phyloP scores from a whole-genome alignment of 2,113 vertebrate genomes.

The Todiramphus saurophagus region DNA sequence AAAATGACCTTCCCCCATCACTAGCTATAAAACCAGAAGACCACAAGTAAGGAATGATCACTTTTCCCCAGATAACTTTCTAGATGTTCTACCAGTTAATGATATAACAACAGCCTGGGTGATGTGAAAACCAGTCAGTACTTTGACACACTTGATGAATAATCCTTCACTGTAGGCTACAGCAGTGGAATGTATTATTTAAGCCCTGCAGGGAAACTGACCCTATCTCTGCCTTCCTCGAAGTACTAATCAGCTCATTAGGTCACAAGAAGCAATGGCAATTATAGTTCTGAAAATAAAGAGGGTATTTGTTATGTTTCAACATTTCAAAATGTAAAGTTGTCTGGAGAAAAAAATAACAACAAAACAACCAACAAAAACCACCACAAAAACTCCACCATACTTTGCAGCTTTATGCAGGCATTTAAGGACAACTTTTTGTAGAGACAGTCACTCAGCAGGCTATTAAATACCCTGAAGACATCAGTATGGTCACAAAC shows the following conservation, averaged over 20 bases:
- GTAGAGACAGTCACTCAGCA: neutral
- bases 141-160: neutral
- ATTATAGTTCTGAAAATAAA: neutral
- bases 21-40: neutral
- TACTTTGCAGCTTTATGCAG: neutral
- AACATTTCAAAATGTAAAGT: neutral
- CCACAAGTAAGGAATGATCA: neutral
- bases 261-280: neutral
- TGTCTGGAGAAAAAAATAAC: neutral
- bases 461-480: neutral
- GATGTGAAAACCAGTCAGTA: neutral
- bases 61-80: neutral
- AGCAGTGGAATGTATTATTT: neutral
- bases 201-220: neutral
- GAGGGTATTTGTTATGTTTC: neutral
- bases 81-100: neutral
- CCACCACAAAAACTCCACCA: too few species aligned
- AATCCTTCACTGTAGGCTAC: neutral
- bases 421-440: neutral
- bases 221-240: neutral
- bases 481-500: neutral
- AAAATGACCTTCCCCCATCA: neutral
- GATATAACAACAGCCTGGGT: neutral
- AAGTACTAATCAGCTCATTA: neutral
- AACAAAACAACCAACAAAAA: neutral